Evolutionary conservation across 2,113 vertebrate genomes (phyloP).

Genomic region (Peromyscus polionotus): DNA sequence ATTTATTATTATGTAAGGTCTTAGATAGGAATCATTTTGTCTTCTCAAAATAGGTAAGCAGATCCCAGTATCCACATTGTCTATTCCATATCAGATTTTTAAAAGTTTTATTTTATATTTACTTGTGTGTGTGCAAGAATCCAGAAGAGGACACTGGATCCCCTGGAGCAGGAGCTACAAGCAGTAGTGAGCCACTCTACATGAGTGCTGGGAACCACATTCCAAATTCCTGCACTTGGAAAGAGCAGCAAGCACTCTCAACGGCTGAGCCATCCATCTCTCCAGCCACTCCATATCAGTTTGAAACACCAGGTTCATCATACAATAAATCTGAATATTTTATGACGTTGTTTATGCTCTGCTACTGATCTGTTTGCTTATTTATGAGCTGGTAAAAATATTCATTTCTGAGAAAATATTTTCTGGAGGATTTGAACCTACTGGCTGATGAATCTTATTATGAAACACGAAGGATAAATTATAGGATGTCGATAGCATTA

Average conservation of each 20-base stretch:
- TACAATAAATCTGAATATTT: not conserved
- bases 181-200: not conserved
- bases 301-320: not conserved
- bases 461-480: not conserved
- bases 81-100: slow-evolving; percentile 12
- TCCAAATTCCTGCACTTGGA: no score
- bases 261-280: not conserved
- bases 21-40: not conserved
- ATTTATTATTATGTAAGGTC: not conserved
- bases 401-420: not conserved
- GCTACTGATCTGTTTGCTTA: not conserved
- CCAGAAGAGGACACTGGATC: not conserved
- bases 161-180: not conserved
- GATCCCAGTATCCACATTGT: not conserved
- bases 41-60: not conserved
- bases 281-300: not conserved
- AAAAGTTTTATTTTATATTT: not conserved
- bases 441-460: not conserved
- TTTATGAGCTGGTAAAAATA: not conserved
- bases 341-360: not conserved
- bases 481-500: not conserved
- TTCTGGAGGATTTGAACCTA: not conserved
- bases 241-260: no score
- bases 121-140: not conserved
- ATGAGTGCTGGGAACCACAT: not conserved